Conservation (phyloP, 2,113 vertebrate species). For the Oreocharis arfaki region DNA sequence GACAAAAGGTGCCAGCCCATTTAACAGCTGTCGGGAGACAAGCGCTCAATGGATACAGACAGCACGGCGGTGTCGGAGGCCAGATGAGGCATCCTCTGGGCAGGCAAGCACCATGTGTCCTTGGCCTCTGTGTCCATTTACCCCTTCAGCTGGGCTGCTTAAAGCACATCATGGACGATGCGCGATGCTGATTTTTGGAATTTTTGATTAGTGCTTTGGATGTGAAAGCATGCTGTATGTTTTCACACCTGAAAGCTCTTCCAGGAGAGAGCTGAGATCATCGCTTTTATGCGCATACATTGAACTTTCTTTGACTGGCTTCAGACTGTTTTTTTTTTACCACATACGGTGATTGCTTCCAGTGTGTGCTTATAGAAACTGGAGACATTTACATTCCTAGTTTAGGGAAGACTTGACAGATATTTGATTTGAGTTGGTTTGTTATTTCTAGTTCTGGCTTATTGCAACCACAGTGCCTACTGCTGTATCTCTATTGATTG, state of each 20-base stretch:
- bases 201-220: neutral
- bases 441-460: slow-evolving; percentile 45
- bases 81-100: neutral
- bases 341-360: slow-evolving; percentile 4
- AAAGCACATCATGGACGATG: accelerated
- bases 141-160: neutral
- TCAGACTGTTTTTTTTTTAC: neutral
- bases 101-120: neutral
- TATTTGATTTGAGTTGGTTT: slow-evolving; percentile 50
- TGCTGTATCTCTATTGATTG: slow-evolving; percentile 21
- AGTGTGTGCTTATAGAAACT: slow-evolving; percentile 13
- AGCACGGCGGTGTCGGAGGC: neutral
- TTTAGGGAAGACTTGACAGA: slow-evolving; percentile 17
- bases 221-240: neutral
- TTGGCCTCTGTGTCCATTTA: neutral
- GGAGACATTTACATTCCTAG: slow-evolving; percentile 36
- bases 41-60: neutral
- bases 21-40: slow-evolving; percentile 17
- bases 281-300: neutral
- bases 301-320: slow-evolving; percentile 47
- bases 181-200: neutral
- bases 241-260: slow-evolving; percentile 48
- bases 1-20: neutral
- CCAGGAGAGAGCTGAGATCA: neutral
- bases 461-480: slow-evolving; percentile 5